Conservation (phyloP, 2,888 invertebrate species). For the Tetropium fuscum region DNA sequence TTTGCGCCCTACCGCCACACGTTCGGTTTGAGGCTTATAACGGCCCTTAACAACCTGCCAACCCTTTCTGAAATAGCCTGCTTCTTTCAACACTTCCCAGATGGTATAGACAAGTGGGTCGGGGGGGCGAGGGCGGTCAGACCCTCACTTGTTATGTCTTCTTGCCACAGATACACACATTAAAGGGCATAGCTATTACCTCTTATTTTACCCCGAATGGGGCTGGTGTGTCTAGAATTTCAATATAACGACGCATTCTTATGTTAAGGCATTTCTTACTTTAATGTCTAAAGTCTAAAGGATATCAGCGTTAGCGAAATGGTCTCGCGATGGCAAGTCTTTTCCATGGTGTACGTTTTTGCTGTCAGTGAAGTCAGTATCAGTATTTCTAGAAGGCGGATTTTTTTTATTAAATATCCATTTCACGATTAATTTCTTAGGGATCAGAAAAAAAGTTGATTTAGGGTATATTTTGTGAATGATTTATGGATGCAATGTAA, state of each 20-base stretch:
- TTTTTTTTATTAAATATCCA: too few species aligned
- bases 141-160: background rate
- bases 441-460: too few species aligned
- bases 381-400: too few species aligned
- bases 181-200: slow-evolving; percentile 16
- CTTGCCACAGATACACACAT: slow-evolving; percentile 6
- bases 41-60: slow-evolving; percentile 23
- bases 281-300: background rate
- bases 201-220: slow-evolving; percentile 16
- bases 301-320: background rate
- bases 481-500: too few species aligned
- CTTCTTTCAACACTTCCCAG: slow-evolving; percentile 15
- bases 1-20: slow-evolving; percentile 4
- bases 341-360: too few species aligned
- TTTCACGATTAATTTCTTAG: too few species aligned
- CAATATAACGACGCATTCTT: background rate
- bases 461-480: too few species aligned
- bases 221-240: slow-evolving; percentile 11
- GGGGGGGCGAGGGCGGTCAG: background rate
- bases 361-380: too few species aligned
- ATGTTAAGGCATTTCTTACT: background rate
- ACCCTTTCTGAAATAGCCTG: slow-evolving; percentile 19
- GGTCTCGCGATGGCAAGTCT: too few species aligned
- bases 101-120: slow-evolving; percentile 9
- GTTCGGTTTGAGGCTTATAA: slow-evolving; percentile 5